Base-by-base conservation (phyloP, 53 echinoderm and acorn worm genomes). In the Astropecten irregularis region DNA sequence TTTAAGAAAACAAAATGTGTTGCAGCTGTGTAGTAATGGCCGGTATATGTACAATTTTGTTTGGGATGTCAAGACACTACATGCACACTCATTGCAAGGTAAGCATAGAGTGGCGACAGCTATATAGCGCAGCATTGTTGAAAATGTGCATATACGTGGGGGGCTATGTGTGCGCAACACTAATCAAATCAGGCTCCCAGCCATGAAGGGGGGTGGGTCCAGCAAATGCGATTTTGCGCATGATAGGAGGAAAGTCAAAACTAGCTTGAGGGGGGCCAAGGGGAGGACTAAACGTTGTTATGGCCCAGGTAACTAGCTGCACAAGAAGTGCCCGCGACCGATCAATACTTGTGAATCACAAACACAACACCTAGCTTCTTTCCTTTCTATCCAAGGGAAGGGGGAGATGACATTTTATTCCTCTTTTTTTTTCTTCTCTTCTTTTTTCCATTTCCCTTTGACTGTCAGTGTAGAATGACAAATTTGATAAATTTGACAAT, bases 141-240 rank as follows among this genome's bases (percentile, higher is more conserved):
- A 66, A 36, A 16, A 18, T 66, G 42, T 42, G 11, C 42, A 42
- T 6, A n/a, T n/a, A n/a, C n/a, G n/a, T n/a, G 11, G 42, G 42
- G n/a, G 55, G 55, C 74, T 54, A 34, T 55, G 42, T 74, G 74
- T 21, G 38, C 37, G 40, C 74, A 74, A 40, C 37, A 6, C 15
- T 74, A 74, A 74, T 74, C 57, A 74, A 74, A 74, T 74, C 52
- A 74, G 57, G 56, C 74, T 74, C 38, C 57, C 15, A 57, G 74
- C 74, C 74, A 73, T 25, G 28, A 11, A 34, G 35, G 39, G 35
- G 71, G 71, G 71, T 36, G 74, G 74, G 57, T 55, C 74, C 19
- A 74, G 74, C 74, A 74, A 74, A 74, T 74, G 74, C 57, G 74
- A 74, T 74, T 74, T 74, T 74, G 74, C 74, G 74, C 74, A 74